A percentile compares a stretch with the other conserved stretches of the same genome.
These are phyloP conservation scores for Caenorhabditis uteleia DNA, from an alignment of 2,888 invertebrate genomes.

Conservation along the genomic window DNA sequence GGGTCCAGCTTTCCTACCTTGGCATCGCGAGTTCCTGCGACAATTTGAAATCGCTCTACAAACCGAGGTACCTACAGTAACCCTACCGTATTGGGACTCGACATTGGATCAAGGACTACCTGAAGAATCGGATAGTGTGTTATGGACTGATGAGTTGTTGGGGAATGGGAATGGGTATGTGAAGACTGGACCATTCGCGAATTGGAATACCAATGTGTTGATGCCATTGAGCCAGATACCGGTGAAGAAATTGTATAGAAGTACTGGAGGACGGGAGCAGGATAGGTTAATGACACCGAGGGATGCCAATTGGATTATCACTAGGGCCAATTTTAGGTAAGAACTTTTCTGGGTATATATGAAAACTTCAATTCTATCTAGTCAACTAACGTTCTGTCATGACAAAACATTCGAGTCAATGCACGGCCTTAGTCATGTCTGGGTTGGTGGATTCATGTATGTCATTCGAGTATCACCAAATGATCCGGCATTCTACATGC, in stretches of 20 bases:
- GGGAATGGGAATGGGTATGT: conserved; percentile 68
- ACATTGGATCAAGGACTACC: conserved; percentile 68
- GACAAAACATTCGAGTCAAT: conserved; percentile 69
- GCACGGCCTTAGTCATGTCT: conserved; percentile 67
- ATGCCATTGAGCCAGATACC: conserved; percentile 68
- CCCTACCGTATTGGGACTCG: conserved; percentile 68
- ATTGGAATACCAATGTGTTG: conserved; percentile 67
- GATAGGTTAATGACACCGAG: conserved; percentile 62
- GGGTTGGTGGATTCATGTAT: conserved; percentile 69
- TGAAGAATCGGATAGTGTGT: conserved; percentile 62
- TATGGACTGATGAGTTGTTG: conserved; percentile 66
- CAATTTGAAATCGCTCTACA: conserved; percentile 67
- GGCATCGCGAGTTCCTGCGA: conserved; percentile 68
- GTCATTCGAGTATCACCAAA: conserved; percentile 63
- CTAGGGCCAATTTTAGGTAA: conserved; percentile 56
- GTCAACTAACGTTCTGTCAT: conserved; percentile 63
- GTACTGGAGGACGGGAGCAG: conserved; percentile 62
- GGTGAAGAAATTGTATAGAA: conserved; percentile 65
- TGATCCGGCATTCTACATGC: conserved; percentile 66
- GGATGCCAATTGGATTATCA: conserved; percentile 64
- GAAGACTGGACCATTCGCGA: conserved; percentile 60
- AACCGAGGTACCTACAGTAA: conserved; percentile 59
- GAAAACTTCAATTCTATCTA: conserved; percentile 6
- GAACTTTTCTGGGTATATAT: too few relatives aligned
- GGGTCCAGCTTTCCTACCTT: conserved; percentile 67